Percentiles rank a stretch among this genome's conserved stretches.
phyloP scores from a whole-genome alignment of 1,140 invertebrate species.

The Zaprionus ghesquierei region DNA sequence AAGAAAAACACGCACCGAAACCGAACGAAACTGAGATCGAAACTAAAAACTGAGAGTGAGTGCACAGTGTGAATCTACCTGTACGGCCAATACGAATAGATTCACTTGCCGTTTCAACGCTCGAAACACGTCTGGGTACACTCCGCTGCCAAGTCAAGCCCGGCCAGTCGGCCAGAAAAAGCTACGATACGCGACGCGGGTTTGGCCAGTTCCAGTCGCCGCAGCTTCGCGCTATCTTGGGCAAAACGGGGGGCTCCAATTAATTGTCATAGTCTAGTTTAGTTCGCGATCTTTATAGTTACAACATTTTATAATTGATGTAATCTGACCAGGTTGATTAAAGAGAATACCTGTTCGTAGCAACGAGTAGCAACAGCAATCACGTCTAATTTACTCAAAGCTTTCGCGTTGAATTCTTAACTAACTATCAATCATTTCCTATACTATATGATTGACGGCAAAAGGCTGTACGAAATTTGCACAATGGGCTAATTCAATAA shows the following conservation, averaged over 20 bases:
- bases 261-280: slow-evolving; percentile 10
- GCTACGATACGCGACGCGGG: not conserved
- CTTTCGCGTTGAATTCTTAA: not conserved
- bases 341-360: not conserved
- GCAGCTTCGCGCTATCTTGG: not conserved
- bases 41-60: not conserved
- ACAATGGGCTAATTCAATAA: not conserved
- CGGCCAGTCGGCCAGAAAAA: slow-evolving; percentile 16
- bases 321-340: not conserved
- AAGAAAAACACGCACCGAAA: slow-evolving; percentile 27
- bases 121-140: slow-evolving; percentile 58
- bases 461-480: not conserved
- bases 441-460: slow-evolving; percentile 8
- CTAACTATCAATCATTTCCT: not conserved
- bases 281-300: slow-evolving; percentile 11
- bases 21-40: not conserved
- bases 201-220: slow-evolving; percentile 11
- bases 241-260: not conserved
- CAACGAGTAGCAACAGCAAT: not conserved
- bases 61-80: not conserved
- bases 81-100: slow-evolving; percentile 22
- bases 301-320: slow-evolving; percentile 8
- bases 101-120: slow-evolving; percentile 49
- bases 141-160: not conserved
- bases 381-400: not conserved